Conservation (phyloP, 1,140 invertebrate species). For the Penaeus indicus region DNA sequence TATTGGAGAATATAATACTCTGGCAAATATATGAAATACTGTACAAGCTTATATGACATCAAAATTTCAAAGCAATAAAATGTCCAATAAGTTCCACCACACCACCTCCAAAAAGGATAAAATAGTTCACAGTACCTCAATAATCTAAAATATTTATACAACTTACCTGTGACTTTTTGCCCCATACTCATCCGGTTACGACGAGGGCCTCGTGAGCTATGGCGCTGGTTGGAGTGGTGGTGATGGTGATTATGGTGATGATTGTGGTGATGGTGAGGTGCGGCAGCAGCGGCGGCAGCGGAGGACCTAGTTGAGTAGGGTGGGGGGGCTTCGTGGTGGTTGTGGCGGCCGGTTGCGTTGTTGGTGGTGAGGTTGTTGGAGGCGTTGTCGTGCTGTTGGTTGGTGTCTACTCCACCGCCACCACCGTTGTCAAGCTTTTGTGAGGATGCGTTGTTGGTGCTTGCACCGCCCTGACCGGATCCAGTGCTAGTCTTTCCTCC, state of each 20-base stretch:
- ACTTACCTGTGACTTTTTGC: slow-evolving; percentile 67
- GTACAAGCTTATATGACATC: too few species aligned
- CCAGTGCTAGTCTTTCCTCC: slow-evolving; percentile 39
- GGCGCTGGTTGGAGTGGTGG: slow-evolving; percentile 50
- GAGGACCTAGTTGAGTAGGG: slow-evolving; percentile 57
- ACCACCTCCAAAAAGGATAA: too few species aligned
- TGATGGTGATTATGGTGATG: slow-evolving; percentile 52
- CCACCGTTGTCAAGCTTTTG: slow-evolving; percentile 65
- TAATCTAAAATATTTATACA: neutral
- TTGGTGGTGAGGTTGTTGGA: slow-evolving; percentile 57
- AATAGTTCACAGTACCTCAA: too few species aligned
- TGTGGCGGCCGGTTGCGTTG: slow-evolving; percentile 59
- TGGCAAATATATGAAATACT: too few species aligned
- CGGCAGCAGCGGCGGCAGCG: slow-evolving; percentile 46
- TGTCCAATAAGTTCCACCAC: too few species aligned
- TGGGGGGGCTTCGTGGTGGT: slow-evolving; percentile 42
- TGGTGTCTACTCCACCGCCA: slow-evolving; percentile 58
- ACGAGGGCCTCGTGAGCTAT: slow-evolving; percentile 61
- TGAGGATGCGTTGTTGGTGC: slow-evolving; percentile 50
- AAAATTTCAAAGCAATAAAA: too few species aligned
- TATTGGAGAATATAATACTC: too few species aligned
- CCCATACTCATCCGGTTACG: slow-evolving; percentile 68
- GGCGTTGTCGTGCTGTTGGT: slow-evolving; percentile 67
- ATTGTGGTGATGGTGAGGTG: slow-evolving; percentile 11
- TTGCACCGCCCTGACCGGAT: slow-evolving; percentile 36